A percentile compares a stretch with the other conserved stretches of the same genome.
phyloP scores from a whole-genome alignment of 2,113 vertebrate species.

The Chionodraco myersi region DNA sequence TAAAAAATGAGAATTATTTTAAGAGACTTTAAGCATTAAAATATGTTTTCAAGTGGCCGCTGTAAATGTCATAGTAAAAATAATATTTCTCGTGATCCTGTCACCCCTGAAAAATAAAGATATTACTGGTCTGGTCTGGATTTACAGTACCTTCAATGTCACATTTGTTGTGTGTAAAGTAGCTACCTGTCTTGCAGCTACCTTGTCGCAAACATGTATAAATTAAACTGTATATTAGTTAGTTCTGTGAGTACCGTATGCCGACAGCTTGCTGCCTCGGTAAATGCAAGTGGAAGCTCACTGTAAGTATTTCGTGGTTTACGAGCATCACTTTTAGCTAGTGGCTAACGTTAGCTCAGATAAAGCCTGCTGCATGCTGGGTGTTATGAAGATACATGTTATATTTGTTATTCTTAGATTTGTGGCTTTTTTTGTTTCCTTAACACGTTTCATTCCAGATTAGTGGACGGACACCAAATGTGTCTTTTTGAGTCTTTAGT shows the following conservation, averaged over 20 bases:
- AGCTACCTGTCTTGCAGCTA: not conserved
- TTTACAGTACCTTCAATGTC: constrained; percentile 71
- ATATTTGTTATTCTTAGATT: too few relatives aligned
- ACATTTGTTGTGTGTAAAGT: constrained; percentile 50
- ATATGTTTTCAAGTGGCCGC: fast-evolving
- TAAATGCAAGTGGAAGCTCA: constrained; percentile 31
- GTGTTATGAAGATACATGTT: not conserved
- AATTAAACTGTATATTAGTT: constrained; percentile 54
- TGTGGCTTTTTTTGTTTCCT: too few relatives aligned
- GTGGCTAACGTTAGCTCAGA: constrained; percentile 6
- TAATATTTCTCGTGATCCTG: fast-evolving
- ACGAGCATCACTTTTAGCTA: constrained; percentile 35
- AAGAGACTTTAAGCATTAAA: too few relatives aligned
- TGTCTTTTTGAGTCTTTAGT: too few relatives aligned
- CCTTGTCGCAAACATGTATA: constrained; percentile 58
- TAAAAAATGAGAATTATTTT: too few relatives aligned
- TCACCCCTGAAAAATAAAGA: not conserved
- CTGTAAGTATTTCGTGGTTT: constrained; percentile 65
- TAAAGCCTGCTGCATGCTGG: not conserved
- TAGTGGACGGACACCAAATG: too few relatives aligned
- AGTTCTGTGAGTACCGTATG: constrained; percentile 51
- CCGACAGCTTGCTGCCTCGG: constrained; percentile 45
- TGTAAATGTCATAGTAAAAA: not conserved
- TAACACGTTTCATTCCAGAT: too few relatives aligned
- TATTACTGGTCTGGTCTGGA: not conserved